Evolutionary conservation across 1,140 invertebrate genomes (phyloP), one percentile per base, ranked within the genome.

Genomic region (Rhagoletis pomonella): DNA sequence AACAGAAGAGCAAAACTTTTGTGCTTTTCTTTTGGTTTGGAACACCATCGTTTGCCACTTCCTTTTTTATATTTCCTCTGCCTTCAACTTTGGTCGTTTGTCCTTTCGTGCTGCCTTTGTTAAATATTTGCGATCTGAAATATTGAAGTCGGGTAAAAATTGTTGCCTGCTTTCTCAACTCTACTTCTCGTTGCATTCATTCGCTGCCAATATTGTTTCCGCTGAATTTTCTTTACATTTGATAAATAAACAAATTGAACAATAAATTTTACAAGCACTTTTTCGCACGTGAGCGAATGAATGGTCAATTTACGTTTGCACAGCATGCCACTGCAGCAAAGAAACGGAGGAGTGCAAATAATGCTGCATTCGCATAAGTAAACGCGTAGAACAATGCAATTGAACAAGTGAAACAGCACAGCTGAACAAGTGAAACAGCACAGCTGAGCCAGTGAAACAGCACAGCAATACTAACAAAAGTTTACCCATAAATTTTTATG

Each of bases 171-270:
- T 55, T 50, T 47, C 29, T 42, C n/a, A n/a, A 17, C 4, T 47
- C 73, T 17, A 47, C 47, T 73, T 47, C 9, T 73, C 67, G 39
- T 19, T n/a, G 29, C 73, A 1, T 81, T 81, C 73, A 58, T 47
- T 29, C 44, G 73, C 73, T 55, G 47, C 73, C 47, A 81, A 81
- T 50, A 10, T 55, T 19, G 73, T 47, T 55, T 81, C n/a, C 47
- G 47, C n/a, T 55, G 55, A 81, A 81, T 81, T 81, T 81, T 81
- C 73, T 81, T 42, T 55, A 17, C 73, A 55, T 55, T 81, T 81
- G 73, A 55, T 42, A 81, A 81, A 81, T 81, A 81, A 81, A 81
- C 42, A 81, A 81, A 81, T 81, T 81, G 47, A 50, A 81, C 73
- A 81, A 81, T 55, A 81, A 81, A 81, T 55, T 81, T 81, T 29